A percentile compares a stretch with the other conserved stretches of the same genome.
Evolutionary conservation across 2,888 invertebrate species (phyloP).

Genomic region (Odontocolon sp.): DNA sequence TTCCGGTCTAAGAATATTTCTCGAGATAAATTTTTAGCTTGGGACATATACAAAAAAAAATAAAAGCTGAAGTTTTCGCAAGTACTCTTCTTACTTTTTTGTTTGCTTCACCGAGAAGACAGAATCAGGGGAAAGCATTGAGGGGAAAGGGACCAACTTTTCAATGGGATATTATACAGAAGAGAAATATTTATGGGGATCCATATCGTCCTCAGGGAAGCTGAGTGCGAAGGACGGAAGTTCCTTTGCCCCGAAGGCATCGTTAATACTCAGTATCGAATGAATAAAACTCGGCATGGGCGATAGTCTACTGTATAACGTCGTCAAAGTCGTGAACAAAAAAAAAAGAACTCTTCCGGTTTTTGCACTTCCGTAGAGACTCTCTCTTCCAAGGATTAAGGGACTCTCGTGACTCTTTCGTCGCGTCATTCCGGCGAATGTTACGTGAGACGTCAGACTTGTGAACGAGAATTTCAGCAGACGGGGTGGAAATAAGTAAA

Average conservation of each 20-base stretch:
- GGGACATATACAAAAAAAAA: neutral
- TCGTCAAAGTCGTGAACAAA: too few species aligned
- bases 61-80: conserved; percentile 1
- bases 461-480: conserved; percentile 34
- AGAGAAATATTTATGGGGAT: conserved; percentile 52
- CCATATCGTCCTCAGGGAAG: conserved; percentile 11
- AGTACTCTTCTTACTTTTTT: conserved; percentile 1
- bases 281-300: conserved; percentile 21
- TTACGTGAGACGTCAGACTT: conserved; percentile 11
- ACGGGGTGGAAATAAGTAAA: conserved; percentile 51
- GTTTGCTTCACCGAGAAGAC: conserved; percentile 14
- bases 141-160: conserved; percentile 8
- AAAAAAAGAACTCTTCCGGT: conserved; percentile 57
- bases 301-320: conserved; percentile 14
- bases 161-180: conserved; percentile 41
- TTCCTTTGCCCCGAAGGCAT: conserved; percentile 46
- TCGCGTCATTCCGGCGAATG: conserved; percentile 31
- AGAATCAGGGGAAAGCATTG: conserved; percentile 8
- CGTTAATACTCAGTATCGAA: conserved; percentile 52
- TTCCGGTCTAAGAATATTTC: neutral
- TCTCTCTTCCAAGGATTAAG: conserved; percentile 35
- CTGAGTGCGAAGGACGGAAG: conserved; percentile 24
- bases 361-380: conserved; percentile 51
- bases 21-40: too few species aligned
- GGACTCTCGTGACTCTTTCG: conserved; percentile 24